A percentile compares a stretch with the other conserved stretches of the same genome.
These are phyloP conservation scores for Lasioglossum oenotherae DNA, from an alignment of 2,888 invertebrate species.

Conservation along the genomic window DNA sequence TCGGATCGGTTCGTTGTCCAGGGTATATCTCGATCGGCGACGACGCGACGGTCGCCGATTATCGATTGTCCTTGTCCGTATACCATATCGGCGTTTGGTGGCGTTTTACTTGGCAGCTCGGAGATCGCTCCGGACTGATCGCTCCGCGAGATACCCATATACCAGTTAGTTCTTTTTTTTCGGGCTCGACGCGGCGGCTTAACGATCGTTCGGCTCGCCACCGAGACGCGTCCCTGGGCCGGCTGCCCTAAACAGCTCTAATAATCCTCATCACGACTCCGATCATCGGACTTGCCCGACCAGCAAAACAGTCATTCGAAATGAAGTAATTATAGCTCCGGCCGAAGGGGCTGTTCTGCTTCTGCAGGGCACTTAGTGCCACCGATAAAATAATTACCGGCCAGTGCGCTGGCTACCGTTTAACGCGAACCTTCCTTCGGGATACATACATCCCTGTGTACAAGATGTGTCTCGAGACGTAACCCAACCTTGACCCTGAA, in stretches of 20 bases:
- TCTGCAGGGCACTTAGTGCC: not conserved
- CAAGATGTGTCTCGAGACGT: not conserved
- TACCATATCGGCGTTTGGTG: not conserved
- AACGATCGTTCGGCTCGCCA: constrained; percentile 43
- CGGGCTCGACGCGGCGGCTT: constrained; percentile 5
- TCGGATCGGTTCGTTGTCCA: not conserved
- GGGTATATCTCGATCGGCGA: not conserved
- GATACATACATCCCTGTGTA: not conserved
- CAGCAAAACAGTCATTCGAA: constrained; percentile 53
- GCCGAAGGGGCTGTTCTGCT: not conserved
- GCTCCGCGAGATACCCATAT: constrained; percentile 31
- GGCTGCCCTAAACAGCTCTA: constrained; percentile 55
- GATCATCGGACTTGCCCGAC: constrained; percentile 35
- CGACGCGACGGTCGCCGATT: constrained; percentile 9
- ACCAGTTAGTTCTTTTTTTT: constrained; percentile 9
- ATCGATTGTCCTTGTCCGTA: constrained; percentile 32
- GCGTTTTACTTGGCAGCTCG: constrained; percentile 16
- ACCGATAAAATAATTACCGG: not conserved
- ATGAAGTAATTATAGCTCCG: constrained; percentile 65
- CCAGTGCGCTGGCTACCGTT: not conserved
- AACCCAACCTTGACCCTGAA: too few relatives aligned
- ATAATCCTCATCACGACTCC: constrained; percentile 48
- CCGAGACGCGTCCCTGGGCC: constrained; percentile 34
- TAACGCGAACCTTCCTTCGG: not conserved
- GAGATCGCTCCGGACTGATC: constrained; percentile 18